phyloP scores from a whole-genome alignment of 1,140 invertebrate genomes.

The Leptestheria dahalacensis region DNA sequence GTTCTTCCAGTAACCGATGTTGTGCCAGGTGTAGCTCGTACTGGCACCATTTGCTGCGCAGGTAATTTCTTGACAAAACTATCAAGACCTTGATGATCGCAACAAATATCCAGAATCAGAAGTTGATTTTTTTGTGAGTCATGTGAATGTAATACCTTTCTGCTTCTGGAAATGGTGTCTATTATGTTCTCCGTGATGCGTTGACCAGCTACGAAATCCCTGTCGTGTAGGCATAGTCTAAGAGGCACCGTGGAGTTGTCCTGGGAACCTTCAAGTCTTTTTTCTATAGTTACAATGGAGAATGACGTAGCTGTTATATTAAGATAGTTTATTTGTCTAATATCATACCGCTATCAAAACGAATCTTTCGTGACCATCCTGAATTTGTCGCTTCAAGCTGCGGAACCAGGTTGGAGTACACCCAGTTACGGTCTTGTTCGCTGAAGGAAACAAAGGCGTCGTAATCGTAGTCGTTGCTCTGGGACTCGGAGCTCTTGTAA shows the following conservation, averaged over 20 bases:
- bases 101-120: background rate
- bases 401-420: conserved; percentile 14
- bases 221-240: conserved; percentile 13
- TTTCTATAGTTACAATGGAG: background rate
- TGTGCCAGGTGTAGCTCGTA: conserved; percentile 16
- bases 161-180: conserved; percentile 12
- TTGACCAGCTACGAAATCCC: conserved; percentile 15
- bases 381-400: conserved; percentile 3
- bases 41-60: conserved; percentile 16
- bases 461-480: conserved; percentile 8
- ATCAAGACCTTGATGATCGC: conserved; percentile 10
- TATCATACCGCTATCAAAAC: background rate
- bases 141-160: conserved; percentile 12
- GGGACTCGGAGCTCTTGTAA: background rate
- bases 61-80: conserved; percentile 10
- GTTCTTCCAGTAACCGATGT: conserved; percentile 13
- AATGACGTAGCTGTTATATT: background rate
- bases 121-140: background rate
- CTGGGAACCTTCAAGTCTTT: background rate
- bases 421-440: conserved; percentile 16
- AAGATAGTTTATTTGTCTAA: background rate
- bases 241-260: background rate
- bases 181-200: conserved; percentile 16
- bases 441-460: conserved; percentile 16
- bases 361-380: background rate